Percentiles rank a stretch among this genome's conserved stretches.
Evolutionary conservation across 2,113 vertebrate genomes (phyloP).

Genomic region (Pygoscelis antarcticus): DNA sequence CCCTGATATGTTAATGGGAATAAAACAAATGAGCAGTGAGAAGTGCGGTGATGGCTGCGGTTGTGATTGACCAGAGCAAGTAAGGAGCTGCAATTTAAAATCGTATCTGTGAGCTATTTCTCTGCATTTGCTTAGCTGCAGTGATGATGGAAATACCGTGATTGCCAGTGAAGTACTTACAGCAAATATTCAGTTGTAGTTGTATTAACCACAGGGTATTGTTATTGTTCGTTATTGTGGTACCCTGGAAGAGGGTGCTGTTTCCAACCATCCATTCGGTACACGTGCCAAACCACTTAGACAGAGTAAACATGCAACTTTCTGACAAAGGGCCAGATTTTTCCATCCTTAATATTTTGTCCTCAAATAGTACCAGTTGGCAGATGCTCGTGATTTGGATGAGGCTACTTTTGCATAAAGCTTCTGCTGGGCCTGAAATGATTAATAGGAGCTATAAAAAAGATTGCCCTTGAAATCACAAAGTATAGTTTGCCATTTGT

Average conservation of each 20-base stretch:
- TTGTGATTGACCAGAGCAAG: background rate
- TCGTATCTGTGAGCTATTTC: background rate
- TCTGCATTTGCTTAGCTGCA: background rate
- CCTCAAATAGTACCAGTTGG: background rate
- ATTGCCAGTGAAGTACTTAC: background rate
- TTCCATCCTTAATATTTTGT: background rate
- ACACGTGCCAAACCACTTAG: background rate
- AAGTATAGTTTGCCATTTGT: background rate
- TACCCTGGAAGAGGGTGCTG: background rate
- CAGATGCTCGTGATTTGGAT: background rate
- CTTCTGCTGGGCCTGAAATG: background rate
- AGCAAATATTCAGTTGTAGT: rapidly evolving
- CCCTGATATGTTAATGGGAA: background rate
- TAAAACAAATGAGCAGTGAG: background rate
- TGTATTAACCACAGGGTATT: background rate
- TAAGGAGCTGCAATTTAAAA: background rate
- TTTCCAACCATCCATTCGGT: rapidly evolving
- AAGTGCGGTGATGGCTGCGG: rapidly evolving
- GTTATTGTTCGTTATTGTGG: background rate
- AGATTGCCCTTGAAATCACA: background rate
- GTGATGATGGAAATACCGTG: rapidly evolving
- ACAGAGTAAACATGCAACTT: rapidly evolving
- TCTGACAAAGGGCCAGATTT: background rate
- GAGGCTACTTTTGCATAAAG: background rate
- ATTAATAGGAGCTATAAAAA: background rate